Conservation (phyloP, 1,140 invertebrate genomes). For the Diorhabda elongata region DNA sequence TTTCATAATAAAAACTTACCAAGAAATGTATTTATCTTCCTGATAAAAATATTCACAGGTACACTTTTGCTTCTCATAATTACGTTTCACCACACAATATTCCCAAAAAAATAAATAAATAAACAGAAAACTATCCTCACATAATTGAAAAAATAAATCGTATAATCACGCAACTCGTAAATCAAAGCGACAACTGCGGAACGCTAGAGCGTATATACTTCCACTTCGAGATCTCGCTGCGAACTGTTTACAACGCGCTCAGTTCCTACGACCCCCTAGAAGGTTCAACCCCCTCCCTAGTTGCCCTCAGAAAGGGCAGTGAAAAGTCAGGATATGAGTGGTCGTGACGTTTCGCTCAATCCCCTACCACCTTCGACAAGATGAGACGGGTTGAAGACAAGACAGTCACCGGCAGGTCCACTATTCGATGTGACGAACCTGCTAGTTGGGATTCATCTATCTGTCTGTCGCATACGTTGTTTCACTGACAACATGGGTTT, state of each 20-base stretch:
- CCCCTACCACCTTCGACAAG: slow-evolving; percentile 25
- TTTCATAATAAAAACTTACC: slow-evolving; percentile 17
- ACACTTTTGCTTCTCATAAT: slow-evolving; percentile 35
- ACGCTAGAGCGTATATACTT: not conserved
- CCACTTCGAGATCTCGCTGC: slow-evolving; percentile 13
- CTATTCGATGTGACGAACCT: slow-evolving; percentile 24
- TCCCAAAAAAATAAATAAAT: not conserved
- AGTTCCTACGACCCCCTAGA: slow-evolving; percentile 25
- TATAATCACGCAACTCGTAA: not conserved
- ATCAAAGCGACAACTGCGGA: not conserved
- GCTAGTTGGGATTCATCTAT: slow-evolving; percentile 39
- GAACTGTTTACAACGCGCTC: slow-evolving; percentile 34
- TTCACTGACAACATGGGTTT: slow-evolving; percentile 8
- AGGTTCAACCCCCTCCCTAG: slow-evolving; percentile 27
- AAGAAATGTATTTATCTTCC: slow-evolving; percentile 32
- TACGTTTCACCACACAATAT: not conserved
- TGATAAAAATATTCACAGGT: slow-evolving; percentile 32
- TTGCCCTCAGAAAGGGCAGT: slow-evolving; percentile 25
- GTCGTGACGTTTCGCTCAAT: slow-evolving; percentile 29
- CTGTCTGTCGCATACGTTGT: slow-evolving; percentile 33
- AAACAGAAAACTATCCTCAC: not conserved
- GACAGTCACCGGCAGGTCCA: slow-evolving; percentile 17
- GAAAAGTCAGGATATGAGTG: slow-evolving; percentile 40
- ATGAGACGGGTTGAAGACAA: slow-evolving; percentile 23
- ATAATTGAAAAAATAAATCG: slow-evolving; percentile 15